Conservation (phyloP, 2,888 invertebrate genomes). For the Lamellibrachia satsuma region DNA sequence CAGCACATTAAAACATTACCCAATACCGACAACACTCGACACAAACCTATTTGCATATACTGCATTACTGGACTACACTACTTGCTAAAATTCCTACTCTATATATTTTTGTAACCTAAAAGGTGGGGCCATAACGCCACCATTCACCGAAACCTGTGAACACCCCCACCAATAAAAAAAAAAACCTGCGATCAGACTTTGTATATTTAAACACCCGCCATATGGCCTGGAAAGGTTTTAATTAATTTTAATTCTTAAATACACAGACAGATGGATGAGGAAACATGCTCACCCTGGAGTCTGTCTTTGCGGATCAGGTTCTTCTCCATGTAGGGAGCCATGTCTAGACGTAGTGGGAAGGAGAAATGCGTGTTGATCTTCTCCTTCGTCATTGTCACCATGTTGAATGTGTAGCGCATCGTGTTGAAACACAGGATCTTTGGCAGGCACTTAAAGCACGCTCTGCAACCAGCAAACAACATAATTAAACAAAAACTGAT, state of each 20-base stretch:
- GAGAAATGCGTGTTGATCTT: conserved; percentile 97
- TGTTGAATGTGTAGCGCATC: conserved; percentile 96
- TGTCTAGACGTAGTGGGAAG: conserved; percentile 90
- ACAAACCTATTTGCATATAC: too few species aligned
- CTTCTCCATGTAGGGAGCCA: conserved; percentile 94
- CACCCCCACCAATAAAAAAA: not conserved
- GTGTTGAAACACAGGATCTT: conserved; percentile 95
- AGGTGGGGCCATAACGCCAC: too few species aligned
- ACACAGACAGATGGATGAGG: not conserved
- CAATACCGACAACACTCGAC: too few species aligned
- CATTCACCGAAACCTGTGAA: too few species aligned
- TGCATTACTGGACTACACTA: too few species aligned
- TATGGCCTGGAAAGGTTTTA: too few species aligned
- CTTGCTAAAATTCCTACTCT: too few species aligned
- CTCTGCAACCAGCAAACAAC: conserved; percentile 69
- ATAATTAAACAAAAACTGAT: not conserved
- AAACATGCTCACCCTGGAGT: conserved; percentile 33
- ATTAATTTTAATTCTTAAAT: too few species aligned
- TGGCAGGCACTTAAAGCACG: conserved; percentile 92
- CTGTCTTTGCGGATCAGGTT: conserved; percentile 70
- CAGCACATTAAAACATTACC: too few species aligned
- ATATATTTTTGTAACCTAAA: too few species aligned
- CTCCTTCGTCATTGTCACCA: conserved; percentile 96
- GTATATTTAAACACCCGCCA: too few species aligned
- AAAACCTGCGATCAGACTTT: too few species aligned